A percentile compares a stretch with the other conserved stretches of the same genome.
Evolutionary conservation across 2,113 vertebrate genomes (phyloP).

Genomic region (Macrotus californicus): DNA sequence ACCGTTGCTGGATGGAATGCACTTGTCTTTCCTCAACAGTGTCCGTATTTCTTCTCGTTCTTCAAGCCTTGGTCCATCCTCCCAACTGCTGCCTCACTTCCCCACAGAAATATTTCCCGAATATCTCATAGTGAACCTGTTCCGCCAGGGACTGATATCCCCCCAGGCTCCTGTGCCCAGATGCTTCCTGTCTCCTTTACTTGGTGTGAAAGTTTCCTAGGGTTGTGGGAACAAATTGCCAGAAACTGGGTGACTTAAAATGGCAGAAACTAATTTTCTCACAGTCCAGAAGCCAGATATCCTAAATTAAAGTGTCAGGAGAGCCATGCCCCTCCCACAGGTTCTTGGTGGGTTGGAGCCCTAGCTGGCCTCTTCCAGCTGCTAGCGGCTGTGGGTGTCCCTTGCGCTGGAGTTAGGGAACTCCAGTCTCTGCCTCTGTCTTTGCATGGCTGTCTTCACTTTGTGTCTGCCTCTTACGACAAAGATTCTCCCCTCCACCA

Average conservation of each 20-base stretch:
- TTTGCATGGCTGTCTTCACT: neutral
- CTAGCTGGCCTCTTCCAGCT: neutral
- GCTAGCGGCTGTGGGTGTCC: neutral
- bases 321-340: neutral
- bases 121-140: neutral
- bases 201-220: neutral
- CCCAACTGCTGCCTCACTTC: too few species aligned
- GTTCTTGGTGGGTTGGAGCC: neutral
- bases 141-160: too few species aligned
- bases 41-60: neutral
- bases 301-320: neutral
- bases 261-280: neutral
- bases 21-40: neutral
- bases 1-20: neutral
- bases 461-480: neutral
- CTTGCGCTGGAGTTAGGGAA: neutral
- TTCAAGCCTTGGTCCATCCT: too few species aligned
- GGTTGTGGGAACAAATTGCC: neutral
- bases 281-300: neutral
- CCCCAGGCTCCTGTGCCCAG: neutral
- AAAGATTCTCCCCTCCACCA: too few species aligned
- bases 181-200: neutral
- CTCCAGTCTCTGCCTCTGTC: neutral
- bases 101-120: neutral
- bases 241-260: neutral